Evolutionary conservation across 2,113 vertebrate genomes (phyloP).

Genomic region (Hypomesus transpacificus): DNA sequence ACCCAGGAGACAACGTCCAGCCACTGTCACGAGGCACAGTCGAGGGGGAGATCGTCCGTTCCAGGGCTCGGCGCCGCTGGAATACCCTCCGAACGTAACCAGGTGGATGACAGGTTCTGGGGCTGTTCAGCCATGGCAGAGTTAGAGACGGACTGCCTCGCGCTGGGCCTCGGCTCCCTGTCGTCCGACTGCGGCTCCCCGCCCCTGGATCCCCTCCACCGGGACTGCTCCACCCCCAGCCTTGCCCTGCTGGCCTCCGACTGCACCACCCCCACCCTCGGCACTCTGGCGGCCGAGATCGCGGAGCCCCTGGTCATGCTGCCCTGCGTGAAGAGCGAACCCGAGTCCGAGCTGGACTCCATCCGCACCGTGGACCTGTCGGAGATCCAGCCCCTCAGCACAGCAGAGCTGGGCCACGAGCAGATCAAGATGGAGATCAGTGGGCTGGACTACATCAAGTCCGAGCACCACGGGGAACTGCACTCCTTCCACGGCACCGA

Average conservation of each 20-base stretch:
- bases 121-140: conserved; percentile 63
- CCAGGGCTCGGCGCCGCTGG: neutral
- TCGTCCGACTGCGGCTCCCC: conserved; percentile 52
- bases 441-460: conserved; percentile 78
- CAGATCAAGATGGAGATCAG: conserved; percentile 81
- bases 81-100: neutral
- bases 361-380: conserved; percentile 74
- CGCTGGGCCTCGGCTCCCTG: conserved; percentile 52
- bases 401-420: conserved; percentile 72
- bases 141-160: conserved; percentile 68
- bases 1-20: conserved; percentile 21
- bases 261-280: conserved; percentile 65
- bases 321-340: conserved; percentile 73
- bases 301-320: conserved; percentile 72
- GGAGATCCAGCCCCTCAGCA: conserved; percentile 74
- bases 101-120: neutral
- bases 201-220: conserved; percentile 41
- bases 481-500: conserved; percentile 60
- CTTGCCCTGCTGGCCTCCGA: conserved; percentile 65
- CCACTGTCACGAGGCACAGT: conserved; percentile 1
- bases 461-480: conserved; percentile 57
- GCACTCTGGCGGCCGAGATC: conserved; percentile 66
- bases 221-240: conserved; percentile 35
- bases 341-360: conserved; percentile 70
- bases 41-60: neutral